Evolutionary conservation across 2,888 invertebrate genomes (phyloP).

Genomic region (Chrysolina oricalcia): DNA sequence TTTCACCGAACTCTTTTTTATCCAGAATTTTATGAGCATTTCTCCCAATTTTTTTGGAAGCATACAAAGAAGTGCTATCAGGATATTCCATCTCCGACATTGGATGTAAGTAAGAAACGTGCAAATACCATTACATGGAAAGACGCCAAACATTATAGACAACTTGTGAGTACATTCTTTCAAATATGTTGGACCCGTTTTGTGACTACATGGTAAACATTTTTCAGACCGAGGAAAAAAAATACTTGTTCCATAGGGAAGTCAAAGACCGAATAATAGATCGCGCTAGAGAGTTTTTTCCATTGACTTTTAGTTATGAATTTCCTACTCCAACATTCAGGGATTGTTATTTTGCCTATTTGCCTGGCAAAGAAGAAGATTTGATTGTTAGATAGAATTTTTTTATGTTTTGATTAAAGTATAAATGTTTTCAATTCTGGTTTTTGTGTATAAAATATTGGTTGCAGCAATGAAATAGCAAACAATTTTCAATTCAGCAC

Average conservation of each 20-base stretch:
- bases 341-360: slow-evolving; percentile 67
- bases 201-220: not conserved
- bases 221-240: slow-evolving; percentile 47
- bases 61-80: slow-evolving; percentile 59
- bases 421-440: not conserved
- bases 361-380: slow-evolving; percentile 66
- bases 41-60: slow-evolving; percentile 53
- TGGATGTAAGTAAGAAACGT: slow-evolving; percentile 50
- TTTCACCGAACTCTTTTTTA: slow-evolving; percentile 7
- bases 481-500: too few species aligned
- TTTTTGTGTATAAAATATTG: too few species aligned
- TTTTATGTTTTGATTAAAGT: not conserved
- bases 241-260: slow-evolving; percentile 58
- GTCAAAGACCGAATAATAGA: slow-evolving; percentile 62
- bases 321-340: slow-evolving; percentile 64
- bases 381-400: slow-evolving; percentile 46
- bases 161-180: slow-evolving; percentile 34
- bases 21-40: slow-evolving; percentile 47
- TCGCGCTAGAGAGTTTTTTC: slow-evolving; percentile 66
- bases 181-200: not conserved
- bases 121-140: slow-evolving; percentile 60
- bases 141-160: slow-evolving; percentile 50
- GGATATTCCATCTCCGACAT: slow-evolving; percentile 40
- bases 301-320: slow-evolving; percentile 64
- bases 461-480: too few species aligned